These are phyloP conservation scores for Andrena minutula DNA, from an alignment of 2,888 invertebrate genomes.

Conservation along the genomic window DNA sequence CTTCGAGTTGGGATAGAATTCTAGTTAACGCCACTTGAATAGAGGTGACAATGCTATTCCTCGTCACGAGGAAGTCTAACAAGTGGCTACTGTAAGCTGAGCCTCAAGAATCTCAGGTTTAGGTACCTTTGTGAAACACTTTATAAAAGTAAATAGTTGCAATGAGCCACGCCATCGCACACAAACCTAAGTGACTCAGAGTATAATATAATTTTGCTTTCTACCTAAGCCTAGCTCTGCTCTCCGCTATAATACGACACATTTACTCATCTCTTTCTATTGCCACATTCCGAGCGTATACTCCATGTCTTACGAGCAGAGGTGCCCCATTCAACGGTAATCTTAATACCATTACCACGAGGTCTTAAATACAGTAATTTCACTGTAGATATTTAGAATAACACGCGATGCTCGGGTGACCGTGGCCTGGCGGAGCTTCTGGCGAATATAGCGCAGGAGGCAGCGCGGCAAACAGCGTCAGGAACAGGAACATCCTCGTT, in stretches of 20 bases:
- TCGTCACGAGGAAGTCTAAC: too few species aligned
- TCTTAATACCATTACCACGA: background rate
- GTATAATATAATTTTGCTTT: too few species aligned
- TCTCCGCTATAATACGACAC: too few species aligned
- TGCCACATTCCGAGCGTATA: background rate
- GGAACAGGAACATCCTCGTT: conserved; percentile 27
- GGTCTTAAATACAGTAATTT: background rate
- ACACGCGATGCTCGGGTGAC: background rate
- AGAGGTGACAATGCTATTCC: too few species aligned
- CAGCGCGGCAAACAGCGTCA: conserved; percentile 13
- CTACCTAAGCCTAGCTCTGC: too few species aligned
- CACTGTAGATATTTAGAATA: background rate
- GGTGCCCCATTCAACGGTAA: background rate
- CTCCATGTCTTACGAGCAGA: background rate
- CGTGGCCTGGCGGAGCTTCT: background rate
- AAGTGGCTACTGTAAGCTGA: too few species aligned
- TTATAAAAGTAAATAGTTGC: too few species aligned
- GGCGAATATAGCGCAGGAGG: background rate
- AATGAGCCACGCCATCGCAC: too few species aligned
- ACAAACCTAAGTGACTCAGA: too few species aligned
- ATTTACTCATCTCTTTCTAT: too few species aligned
- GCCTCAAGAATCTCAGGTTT: too few species aligned
- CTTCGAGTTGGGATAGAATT: conserved; percentile 20
- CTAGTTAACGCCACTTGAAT: conserved; percentile 23
- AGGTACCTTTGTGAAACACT: too few species aligned